Evolutionary conservation across 2,888 invertebrate genomes (phyloP).

Genomic region (Amblyteles armatorius): DNA sequence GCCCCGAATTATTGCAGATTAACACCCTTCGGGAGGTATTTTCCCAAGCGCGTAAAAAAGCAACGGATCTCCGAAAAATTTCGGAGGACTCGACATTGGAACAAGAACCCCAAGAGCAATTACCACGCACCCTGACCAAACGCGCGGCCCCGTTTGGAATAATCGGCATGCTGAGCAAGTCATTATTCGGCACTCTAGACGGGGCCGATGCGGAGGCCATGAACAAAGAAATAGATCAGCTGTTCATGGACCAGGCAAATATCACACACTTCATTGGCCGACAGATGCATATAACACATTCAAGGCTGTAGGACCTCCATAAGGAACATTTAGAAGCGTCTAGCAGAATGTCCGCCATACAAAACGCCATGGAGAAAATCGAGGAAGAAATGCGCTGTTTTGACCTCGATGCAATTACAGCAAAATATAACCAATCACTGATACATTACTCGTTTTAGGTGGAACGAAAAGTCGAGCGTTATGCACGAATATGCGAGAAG

Average conservation of each 20-base stretch:
- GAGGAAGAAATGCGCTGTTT: no score
- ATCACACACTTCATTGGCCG: neutral
- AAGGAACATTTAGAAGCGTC: neutral
- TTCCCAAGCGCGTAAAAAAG: neutral
- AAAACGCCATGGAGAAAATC: no score
- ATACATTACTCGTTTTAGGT: neutral
- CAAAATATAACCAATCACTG: no score
- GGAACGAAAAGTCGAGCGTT: neutral
- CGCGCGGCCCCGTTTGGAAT: no score
- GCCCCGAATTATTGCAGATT: no score
- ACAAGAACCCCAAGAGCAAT: neutral
- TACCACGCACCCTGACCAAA: neutral
- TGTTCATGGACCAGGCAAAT: slow-evolving; percentile 17
- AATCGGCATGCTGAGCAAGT: no score
- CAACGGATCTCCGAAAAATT: neutral
- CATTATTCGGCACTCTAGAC: no score
- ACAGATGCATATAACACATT: slow-evolving; percentile 35
- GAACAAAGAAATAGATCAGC: neutral
- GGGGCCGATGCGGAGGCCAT: neutral
- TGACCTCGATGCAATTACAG: no score
- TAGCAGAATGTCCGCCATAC: neutral
- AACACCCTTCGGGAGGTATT: no score
- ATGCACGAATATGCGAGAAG: neutral
- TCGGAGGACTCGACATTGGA: neutral
- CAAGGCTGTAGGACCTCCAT: slow-evolving; percentile 13